A percentile compares a stretch with the other conserved stretches of the same genome.
Conservation (phyloP, 1,140 invertebrate genomes). For the Anoplolepis gracilipes region DNA sequence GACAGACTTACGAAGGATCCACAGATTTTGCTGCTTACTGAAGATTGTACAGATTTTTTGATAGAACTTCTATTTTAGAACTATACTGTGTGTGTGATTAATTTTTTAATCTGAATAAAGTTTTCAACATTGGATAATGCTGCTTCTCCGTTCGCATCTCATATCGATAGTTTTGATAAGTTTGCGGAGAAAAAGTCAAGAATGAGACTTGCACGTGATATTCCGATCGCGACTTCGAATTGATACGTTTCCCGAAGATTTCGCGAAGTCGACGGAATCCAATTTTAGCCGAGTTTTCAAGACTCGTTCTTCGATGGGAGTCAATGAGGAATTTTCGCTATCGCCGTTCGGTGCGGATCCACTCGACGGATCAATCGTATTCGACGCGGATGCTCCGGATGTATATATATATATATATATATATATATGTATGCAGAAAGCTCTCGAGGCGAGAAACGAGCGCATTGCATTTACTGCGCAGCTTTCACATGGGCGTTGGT, state of each 20-base stretch:
- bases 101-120: not conserved
- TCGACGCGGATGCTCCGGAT: constrained; percentile 3
- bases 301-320: constrained; percentile 44
- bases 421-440: not conserved
- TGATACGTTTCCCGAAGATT: constrained; percentile 57
- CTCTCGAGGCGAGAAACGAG: constrained; percentile 42
- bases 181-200: constrained; percentile 14
- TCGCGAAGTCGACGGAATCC: constrained; percentile 53
- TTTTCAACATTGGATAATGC: constrained; percentile 11
- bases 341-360: constrained; percentile 36
- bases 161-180: constrained; percentile 35
- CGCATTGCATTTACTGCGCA: constrained; percentile 44
- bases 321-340: constrained; percentile 56
- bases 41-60: not conserved
- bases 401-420: not conserved
- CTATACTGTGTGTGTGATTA: not conserved
- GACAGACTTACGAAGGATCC: too few species aligned
- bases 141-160: not conserved
- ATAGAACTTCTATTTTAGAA: not conserved
- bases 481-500: constrained; percentile 23
- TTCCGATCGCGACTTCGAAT: constrained; percentile 48
- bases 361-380: constrained; percentile 56
- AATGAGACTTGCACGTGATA: constrained; percentile 52
- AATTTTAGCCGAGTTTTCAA: constrained; percentile 53
- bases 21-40: not conserved